phyloP scores from a whole-genome alignment of 2,113 vertebrate genomes.

The Rhadina sibilatrix region DNA sequence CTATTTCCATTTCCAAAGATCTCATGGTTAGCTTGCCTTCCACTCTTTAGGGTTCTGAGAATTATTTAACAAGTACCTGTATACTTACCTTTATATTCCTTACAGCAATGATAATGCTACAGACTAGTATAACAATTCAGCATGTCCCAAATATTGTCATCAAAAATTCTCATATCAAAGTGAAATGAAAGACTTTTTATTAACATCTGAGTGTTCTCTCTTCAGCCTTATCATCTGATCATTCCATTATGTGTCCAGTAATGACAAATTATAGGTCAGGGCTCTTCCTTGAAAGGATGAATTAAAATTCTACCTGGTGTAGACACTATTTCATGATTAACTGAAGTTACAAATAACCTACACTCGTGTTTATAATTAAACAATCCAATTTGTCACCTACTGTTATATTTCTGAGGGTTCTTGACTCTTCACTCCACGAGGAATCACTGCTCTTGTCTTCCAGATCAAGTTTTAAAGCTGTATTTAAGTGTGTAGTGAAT shows the following conservation, averaged over 20 bases:
- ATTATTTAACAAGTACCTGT: background rate
- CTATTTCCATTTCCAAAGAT: background rate
- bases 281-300: background rate
- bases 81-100: background rate
- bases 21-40: background rate
- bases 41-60: background rate
- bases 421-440: background rate
- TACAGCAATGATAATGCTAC: background rate
- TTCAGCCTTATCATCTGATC: background rate
- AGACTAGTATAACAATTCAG: background rate
- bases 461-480: background rate
- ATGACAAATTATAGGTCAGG: background rate
- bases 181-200: background rate
- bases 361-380: constrained; percentile 24
- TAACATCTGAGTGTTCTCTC: background rate
- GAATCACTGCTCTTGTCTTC: background rate
- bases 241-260: background rate
- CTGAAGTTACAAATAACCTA: constrained; percentile 26
- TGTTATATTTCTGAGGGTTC: background rate
- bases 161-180: background rate
- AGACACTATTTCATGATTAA: constrained; percentile 13
- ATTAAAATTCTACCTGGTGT: constrained; percentile 21
- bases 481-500: background rate
- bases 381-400: constrained; percentile 18
- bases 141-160: background rate